phyloP scores from a whole-genome alignment of 2,888 invertebrate species.

The Eristalis pertinax region DNA sequence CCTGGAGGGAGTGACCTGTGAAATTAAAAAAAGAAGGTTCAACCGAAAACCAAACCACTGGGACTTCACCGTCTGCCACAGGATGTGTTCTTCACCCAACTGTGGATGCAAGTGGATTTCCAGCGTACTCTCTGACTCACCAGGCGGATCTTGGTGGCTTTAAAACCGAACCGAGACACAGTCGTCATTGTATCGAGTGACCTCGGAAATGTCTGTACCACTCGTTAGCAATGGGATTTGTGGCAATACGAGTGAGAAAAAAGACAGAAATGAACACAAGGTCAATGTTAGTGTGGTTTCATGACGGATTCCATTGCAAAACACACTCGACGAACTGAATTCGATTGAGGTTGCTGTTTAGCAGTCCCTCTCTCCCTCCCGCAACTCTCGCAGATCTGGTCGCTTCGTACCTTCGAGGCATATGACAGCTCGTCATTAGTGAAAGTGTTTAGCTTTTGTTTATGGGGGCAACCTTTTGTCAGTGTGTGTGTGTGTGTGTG shows the following conservation, averaged over 20 bases:
- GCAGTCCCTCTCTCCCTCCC: not conserved
- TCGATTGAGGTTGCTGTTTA: not conserved
- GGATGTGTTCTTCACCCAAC: conserved; percentile 1
- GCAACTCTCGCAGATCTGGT: not conserved
- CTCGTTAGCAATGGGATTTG: not conserved
- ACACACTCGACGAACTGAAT: not conserved
- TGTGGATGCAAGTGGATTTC: not conserved
- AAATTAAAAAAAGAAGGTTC: not conserved
- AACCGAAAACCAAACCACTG: conserved; percentile 1
- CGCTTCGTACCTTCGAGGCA: not conserved
- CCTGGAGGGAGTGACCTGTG: not conserved
- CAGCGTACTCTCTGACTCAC: conserved; percentile 12
- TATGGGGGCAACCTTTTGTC: not conserved
- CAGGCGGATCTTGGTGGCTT: conserved; percentile 5
- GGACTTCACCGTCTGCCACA: not conserved
- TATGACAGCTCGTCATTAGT: not conserved
- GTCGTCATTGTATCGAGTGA: not conserved
- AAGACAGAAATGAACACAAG: conserved; percentile 13
- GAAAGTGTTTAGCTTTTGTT: not conserved
- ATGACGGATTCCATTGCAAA: conserved; percentile 23
- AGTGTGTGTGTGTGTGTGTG: not conserved
- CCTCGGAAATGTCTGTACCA: conserved; percentile 4
- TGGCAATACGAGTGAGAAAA: not conserved
- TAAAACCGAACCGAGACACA: not conserved
- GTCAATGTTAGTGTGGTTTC: conserved; percentile 17